phyloP scores from a whole-genome alignment of 2,113 vertebrate genomes.

The Antigone vipio region DNA sequence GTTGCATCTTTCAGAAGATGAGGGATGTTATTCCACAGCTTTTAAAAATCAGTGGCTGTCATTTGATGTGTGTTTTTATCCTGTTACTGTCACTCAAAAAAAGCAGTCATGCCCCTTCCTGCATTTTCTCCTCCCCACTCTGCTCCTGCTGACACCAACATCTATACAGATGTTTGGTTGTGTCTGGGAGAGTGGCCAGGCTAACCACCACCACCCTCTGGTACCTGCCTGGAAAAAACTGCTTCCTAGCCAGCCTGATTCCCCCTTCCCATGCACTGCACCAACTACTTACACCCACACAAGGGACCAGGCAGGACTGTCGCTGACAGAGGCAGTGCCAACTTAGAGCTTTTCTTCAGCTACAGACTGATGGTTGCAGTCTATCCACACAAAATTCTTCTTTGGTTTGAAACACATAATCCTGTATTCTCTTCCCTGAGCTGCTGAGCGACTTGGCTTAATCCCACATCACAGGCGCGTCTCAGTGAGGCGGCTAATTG shows the following conservation, averaged over 20 bases:
- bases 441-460: not conserved
- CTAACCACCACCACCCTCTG: not conserved
- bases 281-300: not conserved
- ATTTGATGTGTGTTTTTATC: not conserved
- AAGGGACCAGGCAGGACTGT: not conserved
- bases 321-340: not conserved
- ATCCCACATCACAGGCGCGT: not conserved
- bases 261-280: not conserved
- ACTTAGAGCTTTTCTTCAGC: not conserved
- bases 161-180: not conserved
- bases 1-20: not conserved
- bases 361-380: not conserved
- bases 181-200: not conserved
- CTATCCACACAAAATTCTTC: not conserved
- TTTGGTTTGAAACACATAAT: not conserved
- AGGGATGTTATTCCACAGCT: not conserved
- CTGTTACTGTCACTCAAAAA: not conserved
- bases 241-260: not conserved
- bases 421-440: not conserved
- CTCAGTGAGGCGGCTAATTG: not conserved
- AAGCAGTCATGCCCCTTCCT: not conserved
- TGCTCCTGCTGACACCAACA: not conserved
- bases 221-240: not conserved
- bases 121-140: not conserved
- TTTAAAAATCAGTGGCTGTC: not conserved